These are phyloP conservation scores for Thalassoma bifasciatum DNA, from an alignment of 2,113 vertebrate species.

Conservation along the genomic window DNA sequence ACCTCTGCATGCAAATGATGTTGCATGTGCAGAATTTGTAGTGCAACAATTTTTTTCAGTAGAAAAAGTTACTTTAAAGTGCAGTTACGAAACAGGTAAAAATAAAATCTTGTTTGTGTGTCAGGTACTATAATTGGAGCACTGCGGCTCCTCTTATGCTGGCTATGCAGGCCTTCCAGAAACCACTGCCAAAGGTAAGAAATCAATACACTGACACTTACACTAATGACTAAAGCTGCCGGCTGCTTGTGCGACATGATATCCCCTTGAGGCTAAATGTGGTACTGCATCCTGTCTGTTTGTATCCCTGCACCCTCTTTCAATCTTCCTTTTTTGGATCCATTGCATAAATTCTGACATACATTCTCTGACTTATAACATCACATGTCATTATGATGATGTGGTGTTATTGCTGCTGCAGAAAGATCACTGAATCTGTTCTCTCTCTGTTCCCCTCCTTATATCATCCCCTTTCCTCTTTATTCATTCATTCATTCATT, in stretches of 20 bases:
- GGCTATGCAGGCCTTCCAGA: conserved; percentile 97
- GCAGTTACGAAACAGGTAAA: conserved; percentile 12
- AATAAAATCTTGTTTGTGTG: conserved; percentile 24
- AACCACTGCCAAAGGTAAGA: conserved; percentile 95
- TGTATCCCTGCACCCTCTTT: not conserved
- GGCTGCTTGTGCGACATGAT: not conserved
- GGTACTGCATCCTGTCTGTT: conserved; percentile 29
- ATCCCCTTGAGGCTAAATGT: conserved; percentile 23
- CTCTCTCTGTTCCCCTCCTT: conserved; percentile 51
- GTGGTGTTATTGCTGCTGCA: not conserved
- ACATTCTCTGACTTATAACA: not conserved
- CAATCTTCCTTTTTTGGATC: not conserved
- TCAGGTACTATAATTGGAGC: conserved; percentile 96
- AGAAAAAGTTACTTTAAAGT: not conserved
- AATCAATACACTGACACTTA: conserved; percentile 21
- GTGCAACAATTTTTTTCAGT: not conserved
- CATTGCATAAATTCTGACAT: not conserved
- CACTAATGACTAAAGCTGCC: not conserved
- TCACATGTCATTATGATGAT: not conserved
- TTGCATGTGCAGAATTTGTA: not conserved
- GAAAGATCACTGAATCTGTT: conserved; percentile 33
- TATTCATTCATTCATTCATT: conserved; percentile 4
- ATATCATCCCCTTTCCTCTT: conserved; percentile 31
- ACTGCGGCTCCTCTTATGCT: conserved; percentile 94
- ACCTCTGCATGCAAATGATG: not conserved